A percentile compares a stretch with the other conserved stretches of the same genome.
Evolutionary conservation across 2,888 invertebrate species (phyloP).

Genomic region (Limnephilus auricula): DNA sequence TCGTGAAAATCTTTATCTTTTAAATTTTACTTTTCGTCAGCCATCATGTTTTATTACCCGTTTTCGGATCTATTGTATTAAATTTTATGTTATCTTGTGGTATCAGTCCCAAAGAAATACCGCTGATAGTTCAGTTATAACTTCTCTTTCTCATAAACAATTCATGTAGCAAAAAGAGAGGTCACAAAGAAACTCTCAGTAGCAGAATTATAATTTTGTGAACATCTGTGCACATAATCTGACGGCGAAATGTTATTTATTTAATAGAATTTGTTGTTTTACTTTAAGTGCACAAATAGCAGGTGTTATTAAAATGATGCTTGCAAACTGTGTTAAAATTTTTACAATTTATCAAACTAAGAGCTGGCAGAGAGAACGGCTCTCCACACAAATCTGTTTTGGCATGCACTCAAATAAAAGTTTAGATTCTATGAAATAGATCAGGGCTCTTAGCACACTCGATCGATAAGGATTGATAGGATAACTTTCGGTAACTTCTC

Average conservation of each 20-base stretch:
- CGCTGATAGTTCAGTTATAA: background rate
- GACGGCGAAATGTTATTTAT: background rate
- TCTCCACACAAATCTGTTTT: too few species aligned
- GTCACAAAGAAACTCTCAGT: background rate
- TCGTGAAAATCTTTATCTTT: background rate
- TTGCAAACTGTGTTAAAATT: background rate
- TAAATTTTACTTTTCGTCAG: background rate
- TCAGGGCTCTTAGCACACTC: too few species aligned
- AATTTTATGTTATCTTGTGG: background rate
- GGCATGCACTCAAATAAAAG: too few species aligned
- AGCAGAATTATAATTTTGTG: background rate
- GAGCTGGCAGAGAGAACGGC: too few species aligned
- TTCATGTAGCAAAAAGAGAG: background rate
- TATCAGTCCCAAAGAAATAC: background rate
- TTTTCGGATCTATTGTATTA: background rate
- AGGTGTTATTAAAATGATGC: background rate
- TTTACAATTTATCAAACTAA: too few species aligned
- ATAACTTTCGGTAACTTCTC: too few species aligned
- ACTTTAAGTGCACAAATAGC: background rate
- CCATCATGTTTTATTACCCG: background rate
- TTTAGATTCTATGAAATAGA: too few species aligned
- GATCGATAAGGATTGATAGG: too few species aligned
- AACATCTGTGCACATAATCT: background rate
- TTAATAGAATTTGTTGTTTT: background rate
- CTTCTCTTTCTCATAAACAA: background rate